Base-by-base conservation (phyloP, 2,797 vertebrate species). In the Chrysocyon brachyurus region DNA sequence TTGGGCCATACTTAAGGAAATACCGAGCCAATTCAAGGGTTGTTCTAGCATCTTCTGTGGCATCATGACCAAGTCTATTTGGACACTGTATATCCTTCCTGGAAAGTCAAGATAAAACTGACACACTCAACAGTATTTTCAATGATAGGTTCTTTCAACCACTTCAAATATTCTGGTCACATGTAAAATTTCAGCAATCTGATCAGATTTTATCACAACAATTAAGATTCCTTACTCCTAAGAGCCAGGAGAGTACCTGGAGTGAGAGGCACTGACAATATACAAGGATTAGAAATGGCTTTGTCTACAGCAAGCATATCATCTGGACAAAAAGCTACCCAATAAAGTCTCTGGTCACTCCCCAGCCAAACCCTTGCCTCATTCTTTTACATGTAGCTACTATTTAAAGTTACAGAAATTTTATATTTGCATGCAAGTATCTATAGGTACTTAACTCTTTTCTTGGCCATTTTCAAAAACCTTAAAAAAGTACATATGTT, bases 61-160 rank as follows among this genome's bases (percentile, higher is more conserved):
- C 99, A 98, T 99, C 96, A 83, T 99, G 99, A 91, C 99, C 99
- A 54, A 31, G 78, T 81, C 63, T 98, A 81, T 98, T 96, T 61
- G 98, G 98, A 72, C 96, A 98, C 86, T 99, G 99, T 91, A 99
- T 99, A 96, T 99, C 98, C 97, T 98, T 99, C 97, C 99, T 99
- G 98, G 97, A 85, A 96, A 90, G 97, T 91, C 92, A 98, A 97
- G 91, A 97, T 92, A 26, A 98, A 96, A 98, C 1, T 59, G 73
- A 94, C n/a, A 63, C 59, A 70, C 28, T 46, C 66, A 11, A 33
- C 16, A 90, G 40, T 56, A 92, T 68, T 84, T 94, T 85, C 85
- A 83, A 96, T n/a, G 61, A 82, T 11, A 78, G 26, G 49, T 46
- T 77, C 77, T 92, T 95, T 86, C 54, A 97, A 88, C 24, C 1